Conservation (phyloP, 2,113 vertebrate genomes). For the Cnemophilus loriae region DNA sequence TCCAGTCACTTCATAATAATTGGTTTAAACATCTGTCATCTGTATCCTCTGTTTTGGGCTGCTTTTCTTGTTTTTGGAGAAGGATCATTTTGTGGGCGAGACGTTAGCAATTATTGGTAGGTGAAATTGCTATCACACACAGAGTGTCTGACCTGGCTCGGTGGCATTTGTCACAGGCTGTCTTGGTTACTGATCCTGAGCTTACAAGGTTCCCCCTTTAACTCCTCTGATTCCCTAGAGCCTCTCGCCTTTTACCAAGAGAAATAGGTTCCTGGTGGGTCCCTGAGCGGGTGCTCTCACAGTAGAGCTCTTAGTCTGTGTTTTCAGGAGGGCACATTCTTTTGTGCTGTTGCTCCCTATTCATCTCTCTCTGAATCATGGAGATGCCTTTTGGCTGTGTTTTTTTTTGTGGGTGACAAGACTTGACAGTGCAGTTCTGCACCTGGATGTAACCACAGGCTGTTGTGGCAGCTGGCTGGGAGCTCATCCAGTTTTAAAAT, state of each 20-base stretch:
- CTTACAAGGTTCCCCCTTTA: not conserved
- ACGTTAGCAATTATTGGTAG: not conserved
- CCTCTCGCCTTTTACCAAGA: not conserved
- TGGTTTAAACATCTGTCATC: not conserved
- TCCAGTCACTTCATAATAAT: not conserved
- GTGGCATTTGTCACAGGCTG: not conserved
- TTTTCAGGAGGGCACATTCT: not conserved
- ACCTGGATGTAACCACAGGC: constrained; percentile 29
- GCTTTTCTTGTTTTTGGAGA: not conserved
- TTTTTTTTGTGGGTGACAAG: not conserved
- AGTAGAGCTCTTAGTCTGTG: not conserved
- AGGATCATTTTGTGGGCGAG: not conserved
- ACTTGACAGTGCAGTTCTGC: not conserved
- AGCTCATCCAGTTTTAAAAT: not conserved
- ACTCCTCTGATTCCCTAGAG: not conserved
- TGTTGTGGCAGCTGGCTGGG: not conserved
- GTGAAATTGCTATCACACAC: not conserved
- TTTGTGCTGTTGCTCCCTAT: not conserved
- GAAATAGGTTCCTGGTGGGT: not conserved
- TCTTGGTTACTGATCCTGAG: not conserved
- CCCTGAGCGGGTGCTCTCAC: not conserved
- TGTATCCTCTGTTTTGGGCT: not conserved
- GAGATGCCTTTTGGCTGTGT: not conserved
- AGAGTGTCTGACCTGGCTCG: not conserved
- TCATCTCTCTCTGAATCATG: not conserved